A percentile compares a stretch with the other conserved stretches of the same genome.
Conservation (phyloP, 92 coral and sea anemone species). For the Porites evermanni region DNA sequence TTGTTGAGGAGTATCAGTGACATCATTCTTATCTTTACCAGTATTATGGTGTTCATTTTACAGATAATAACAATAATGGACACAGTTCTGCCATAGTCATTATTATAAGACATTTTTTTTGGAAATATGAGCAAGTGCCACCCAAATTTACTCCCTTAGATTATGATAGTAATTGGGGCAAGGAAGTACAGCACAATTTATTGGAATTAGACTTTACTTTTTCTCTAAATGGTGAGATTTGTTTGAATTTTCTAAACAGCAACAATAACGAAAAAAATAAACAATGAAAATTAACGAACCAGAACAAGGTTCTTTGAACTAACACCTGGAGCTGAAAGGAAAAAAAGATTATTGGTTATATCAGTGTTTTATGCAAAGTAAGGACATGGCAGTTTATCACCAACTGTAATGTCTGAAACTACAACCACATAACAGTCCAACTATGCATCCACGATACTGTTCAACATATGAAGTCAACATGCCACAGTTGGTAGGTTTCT, state of each 20-base stretch:
- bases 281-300: conserved; percentile 15
- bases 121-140: conserved; percentile 31
- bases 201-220: conserved; percentile 28
- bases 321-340: neutral
- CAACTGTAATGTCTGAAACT: conserved; percentile 7
- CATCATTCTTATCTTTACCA: conserved; percentile 38
- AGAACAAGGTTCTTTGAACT: conserved; percentile 21
- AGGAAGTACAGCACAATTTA: conserved; percentile 39
- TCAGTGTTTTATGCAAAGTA: too few species aligned
- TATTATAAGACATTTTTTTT: neutral
- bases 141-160: conserved; percentile 30
- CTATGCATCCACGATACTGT: neutral
- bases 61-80: neutral
- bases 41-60: conserved; percentile 16
- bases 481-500: neutral
- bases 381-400: too few species aligned
- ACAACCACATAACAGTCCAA: conserved; percentile 35
- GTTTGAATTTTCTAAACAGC: conserved; percentile 28
- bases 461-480: too few species aligned
- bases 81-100: conserved; percentile 38
- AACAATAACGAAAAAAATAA: conserved; percentile 35
- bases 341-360: neutral
- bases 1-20: conserved; percentile 21
- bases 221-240: conserved; percentile 26
- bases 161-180: conserved; percentile 36